Conservation (phyloP, 2,797 vertebrate genomes). For the Macropus fuliginosus region DNA sequence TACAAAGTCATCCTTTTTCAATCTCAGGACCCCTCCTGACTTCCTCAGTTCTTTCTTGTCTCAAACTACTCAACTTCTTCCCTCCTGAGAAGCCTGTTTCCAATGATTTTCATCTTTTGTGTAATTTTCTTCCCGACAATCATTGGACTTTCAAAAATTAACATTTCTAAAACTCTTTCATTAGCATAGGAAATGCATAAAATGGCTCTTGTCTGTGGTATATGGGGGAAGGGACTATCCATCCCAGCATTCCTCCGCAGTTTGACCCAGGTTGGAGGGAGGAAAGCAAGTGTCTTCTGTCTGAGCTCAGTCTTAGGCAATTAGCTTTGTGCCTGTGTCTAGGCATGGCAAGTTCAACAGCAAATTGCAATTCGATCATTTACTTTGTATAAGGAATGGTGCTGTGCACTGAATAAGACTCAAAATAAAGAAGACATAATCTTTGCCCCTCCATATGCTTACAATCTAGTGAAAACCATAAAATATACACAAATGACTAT, state of each 20-base stretch:
- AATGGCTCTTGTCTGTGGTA: slow-evolving; percentile 16
- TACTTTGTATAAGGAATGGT: background rate
- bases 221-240: background rate
- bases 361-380: slow-evolving; percentile 1
- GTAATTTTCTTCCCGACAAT: slow-evolving; percentile 20
- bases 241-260: background rate
- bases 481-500: background rate
- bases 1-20: background rate
- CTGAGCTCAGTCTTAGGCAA: background rate
- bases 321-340: background rate
- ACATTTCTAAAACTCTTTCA: slow-evolving; percentile 4
- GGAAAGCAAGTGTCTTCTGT: background rate
- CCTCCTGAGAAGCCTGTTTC: background rate
- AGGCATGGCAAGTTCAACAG: too few relatives aligned
- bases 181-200: background rate
- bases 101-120: slow-evolving; percentile 4
- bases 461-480: background rate
- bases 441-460: background rate
- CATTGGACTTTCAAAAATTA: background rate
- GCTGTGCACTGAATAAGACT: background rate
- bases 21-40: background rate
- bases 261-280: background rate
- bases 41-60: slow-evolving; percentile 14
- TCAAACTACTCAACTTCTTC: background rate
- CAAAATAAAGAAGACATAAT: background rate